A percentile compares a stretch with the other conserved stretches of the same genome.
Evolutionary conservation across 2,113 vertebrate species (phyloP).

Genomic region (Podilymbus podiceps): DNA sequence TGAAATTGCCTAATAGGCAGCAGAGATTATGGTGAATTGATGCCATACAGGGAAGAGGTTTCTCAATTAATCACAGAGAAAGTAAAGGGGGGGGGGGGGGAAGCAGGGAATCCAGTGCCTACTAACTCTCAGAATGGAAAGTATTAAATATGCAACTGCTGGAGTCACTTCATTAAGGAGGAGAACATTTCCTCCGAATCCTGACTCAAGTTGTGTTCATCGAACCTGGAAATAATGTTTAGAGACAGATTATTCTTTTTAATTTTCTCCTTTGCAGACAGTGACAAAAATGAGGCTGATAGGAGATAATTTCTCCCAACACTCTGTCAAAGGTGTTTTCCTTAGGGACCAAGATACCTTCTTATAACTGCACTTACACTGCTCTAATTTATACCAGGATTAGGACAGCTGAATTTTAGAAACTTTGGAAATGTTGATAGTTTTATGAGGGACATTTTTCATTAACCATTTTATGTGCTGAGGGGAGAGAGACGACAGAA

Average conservation of each 20-base stretch:
- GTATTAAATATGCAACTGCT: not conserved
- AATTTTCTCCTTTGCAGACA: constrained; percentile 28
- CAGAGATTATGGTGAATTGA: constrained; percentile 11
- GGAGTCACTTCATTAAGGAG: not conserved
- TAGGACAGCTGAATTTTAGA: not conserved
- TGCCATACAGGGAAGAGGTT: not conserved
- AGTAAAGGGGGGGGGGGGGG: not conserved
- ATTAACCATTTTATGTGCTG: not conserved
- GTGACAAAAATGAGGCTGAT: not conserved
- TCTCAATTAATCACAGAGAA: constrained; percentile 23
- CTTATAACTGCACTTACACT: not conserved
- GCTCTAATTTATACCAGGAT: not conserved
- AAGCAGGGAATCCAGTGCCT: not conserved
- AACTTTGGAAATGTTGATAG: not conserved
- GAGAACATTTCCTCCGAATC: not conserved
- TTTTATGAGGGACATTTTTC: not conserved
- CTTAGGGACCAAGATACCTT: not conserved
- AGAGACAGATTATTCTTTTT: not conserved
- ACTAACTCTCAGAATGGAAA: not conserved
- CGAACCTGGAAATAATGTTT: not conserved
- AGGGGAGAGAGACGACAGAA: not conserved
- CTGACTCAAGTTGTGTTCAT: not conserved
- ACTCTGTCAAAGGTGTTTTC: not conserved
- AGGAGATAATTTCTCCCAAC: not conserved
- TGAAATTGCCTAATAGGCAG: constrained; percentile 12